Evolutionary conservation across 2,888 invertebrate species (phyloP).

Genomic region (Catonia carolina): DNA sequence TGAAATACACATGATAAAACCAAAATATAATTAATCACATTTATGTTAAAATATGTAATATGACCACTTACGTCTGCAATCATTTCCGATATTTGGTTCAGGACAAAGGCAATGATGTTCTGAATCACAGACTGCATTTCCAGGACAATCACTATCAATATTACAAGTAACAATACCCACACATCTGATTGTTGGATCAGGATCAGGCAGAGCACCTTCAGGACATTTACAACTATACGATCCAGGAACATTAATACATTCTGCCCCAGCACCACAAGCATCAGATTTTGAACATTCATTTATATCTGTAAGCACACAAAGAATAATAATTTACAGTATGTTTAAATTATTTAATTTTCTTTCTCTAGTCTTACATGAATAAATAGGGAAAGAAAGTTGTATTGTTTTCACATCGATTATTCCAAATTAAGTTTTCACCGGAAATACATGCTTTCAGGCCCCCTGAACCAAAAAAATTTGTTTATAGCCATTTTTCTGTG

Average conservation of each 20-base stretch:
- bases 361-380: too few relatives aligned
- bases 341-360: neutral
- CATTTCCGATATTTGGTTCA: constrained; percentile 84
- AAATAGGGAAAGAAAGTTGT: too few relatives aligned
- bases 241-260: constrained; percentile 71
- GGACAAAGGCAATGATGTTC: constrained; percentile 78
- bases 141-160: constrained; percentile 72
- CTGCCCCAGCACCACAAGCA: constrained; percentile 72
- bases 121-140: constrained; percentile 77
- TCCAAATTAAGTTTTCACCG: too few relatives aligned
- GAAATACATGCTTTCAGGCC: too few relatives aligned
- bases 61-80: constrained; percentile 83
- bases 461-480: too few relatives aligned
- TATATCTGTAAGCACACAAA: constrained; percentile 54
- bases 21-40: too few relatives aligned
- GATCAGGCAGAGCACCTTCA: constrained; percentile 72
- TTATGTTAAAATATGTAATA: too few relatives aligned
- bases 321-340: neutral
- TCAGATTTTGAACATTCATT: constrained; percentile 70
- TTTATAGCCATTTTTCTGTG: too few relatives aligned
- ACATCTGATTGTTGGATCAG: constrained; percentile 74
- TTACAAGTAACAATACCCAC: constrained; percentile 74
- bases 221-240: constrained; percentile 75
- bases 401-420: too few relatives aligned
- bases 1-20: too few relatives aligned